Evolutionary conservation across 2,797 vertebrate species (phyloP), one percentile per base, ranked within the genome.

Genomic region (Uromys caudimaculatus): DNA sequence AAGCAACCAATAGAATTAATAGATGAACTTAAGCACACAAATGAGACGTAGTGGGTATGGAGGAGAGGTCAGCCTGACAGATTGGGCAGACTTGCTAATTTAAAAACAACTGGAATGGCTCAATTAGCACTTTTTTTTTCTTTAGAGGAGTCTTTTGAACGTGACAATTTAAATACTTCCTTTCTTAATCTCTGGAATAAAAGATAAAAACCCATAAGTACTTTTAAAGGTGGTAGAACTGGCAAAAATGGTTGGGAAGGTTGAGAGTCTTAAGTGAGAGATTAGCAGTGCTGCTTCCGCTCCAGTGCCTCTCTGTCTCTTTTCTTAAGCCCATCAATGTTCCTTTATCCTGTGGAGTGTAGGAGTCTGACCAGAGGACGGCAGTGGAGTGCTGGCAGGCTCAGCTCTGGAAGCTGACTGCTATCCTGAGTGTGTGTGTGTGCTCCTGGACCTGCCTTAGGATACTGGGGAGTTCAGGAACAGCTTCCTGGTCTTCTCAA

Each of bases 111-210:
- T 67, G 2, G 14, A 77, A 76, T 88, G 54, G 35, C 47, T 85
- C 56, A 90, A 41, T 35, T 81, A 94, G 64, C 14, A 4, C 11
- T 62, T 62, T 32, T 29, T 78, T 86, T 90, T 54, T 62, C 86
- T 89, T 91, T 75, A 90, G 47, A 94, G 10, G 54, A 29, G 21
- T 93, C 85, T 60, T 92, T 95, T 93, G 44, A 69, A 78, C 21
- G 14, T n/a, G 23, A 38, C 27, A 71, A 1, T 83, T 35, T 62
- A 8, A 56, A 35, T 76, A 76, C 86, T 89, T 78, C 60, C 71
- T 41, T 90, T 3, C 7, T 88, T 16, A 85, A 3, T 91, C 32
- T 24, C 44, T 89, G 23, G 35, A 96, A 56, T 90, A 84, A 82
- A 50, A 52, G 41, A 50, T 24, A 76, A 94, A 89, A 93, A 21